phyloP scores from a whole-genome alignment of 2,888 invertebrate species.

The Hyposoter didymator region DNA sequence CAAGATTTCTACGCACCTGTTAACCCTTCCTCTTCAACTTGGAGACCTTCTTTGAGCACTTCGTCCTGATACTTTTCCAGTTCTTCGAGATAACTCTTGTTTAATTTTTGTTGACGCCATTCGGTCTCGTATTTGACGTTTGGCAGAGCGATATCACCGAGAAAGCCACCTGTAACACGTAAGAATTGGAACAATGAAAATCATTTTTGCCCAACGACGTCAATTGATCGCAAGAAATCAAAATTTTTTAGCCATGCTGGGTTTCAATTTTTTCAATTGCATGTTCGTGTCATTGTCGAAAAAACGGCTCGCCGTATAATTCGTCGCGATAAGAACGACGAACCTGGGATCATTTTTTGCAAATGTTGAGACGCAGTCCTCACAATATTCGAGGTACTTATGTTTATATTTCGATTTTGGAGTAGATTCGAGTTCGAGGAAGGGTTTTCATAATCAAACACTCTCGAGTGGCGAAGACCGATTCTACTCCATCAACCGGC shows the following conservation, averaged over 20 bases:
- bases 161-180: constrained; percentile 89
- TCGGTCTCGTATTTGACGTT: constrained; percentile 85
- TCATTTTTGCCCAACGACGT: not conserved
- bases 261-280: not conserved
- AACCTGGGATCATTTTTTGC: not conserved
- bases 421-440: constrained; percentile 17
- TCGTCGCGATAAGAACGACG: not conserved
- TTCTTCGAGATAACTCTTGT: constrained; percentile 90
- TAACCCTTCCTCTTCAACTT: constrained; percentile 93
- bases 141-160: constrained; percentile 94
- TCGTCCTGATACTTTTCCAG: constrained; percentile 93
- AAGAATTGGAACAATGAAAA: not conserved
- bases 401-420: not conserved
- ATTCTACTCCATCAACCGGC: constrained; percentile 59
- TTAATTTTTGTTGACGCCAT: constrained; percentile 86
- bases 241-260: not conserved
- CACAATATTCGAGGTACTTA: not conserved
- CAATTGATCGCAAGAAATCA: not conserved
- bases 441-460: constrained; percentile 29
- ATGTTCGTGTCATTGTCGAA: not conserved
- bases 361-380: not conserved
- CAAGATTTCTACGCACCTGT: constrained; percentile 85
- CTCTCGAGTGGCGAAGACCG: constrained; percentile 33
- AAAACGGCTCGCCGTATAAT: not conserved
- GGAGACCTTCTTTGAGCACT: constrained; percentile 91